A percentile compares a stretch with the other conserved stretches of the same genome.
These are phyloP conservation scores for Grallaria varia DNA, from an alignment of 2,113 vertebrate species.

Conservation along the genomic window DNA sequence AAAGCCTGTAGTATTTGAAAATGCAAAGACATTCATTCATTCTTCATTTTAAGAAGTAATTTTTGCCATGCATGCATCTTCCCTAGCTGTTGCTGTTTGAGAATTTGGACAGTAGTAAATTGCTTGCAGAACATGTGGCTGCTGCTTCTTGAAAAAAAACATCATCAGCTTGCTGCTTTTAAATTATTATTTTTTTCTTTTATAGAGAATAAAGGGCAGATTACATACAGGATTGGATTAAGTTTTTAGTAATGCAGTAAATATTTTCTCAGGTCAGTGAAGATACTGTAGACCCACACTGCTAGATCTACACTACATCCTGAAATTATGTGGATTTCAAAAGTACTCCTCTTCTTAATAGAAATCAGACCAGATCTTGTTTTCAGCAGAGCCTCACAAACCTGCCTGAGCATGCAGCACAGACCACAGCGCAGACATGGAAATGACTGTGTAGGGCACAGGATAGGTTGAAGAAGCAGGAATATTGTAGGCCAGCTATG, in stretches of 20 bases:
- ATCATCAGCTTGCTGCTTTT: neutral
- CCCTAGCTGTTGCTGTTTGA: neutral
- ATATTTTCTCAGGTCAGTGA: neutral
- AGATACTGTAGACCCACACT: neutral
- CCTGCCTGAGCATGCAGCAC: neutral
- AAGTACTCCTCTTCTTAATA: neutral
- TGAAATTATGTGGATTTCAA: neutral
- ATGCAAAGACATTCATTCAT: neutral
- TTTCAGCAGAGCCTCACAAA: neutral
- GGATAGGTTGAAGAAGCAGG: neutral
- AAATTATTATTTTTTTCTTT: neutral
- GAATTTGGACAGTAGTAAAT: neutral
- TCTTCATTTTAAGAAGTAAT: neutral
- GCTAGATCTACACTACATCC: neutral
- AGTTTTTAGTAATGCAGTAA: neutral
- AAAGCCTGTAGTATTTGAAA: neutral
- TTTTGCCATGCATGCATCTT: neutral
- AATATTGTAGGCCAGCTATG: neutral
- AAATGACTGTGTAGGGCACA: neutral
- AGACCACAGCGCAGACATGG: neutral
- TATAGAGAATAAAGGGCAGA: neutral
- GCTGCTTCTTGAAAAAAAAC: neutral
- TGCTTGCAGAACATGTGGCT: neutral
- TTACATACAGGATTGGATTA: neutral
- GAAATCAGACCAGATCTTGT: neutral